Conservation (phyloP, 1,140 invertebrate species). For the Drosophila repleta region DNA sequence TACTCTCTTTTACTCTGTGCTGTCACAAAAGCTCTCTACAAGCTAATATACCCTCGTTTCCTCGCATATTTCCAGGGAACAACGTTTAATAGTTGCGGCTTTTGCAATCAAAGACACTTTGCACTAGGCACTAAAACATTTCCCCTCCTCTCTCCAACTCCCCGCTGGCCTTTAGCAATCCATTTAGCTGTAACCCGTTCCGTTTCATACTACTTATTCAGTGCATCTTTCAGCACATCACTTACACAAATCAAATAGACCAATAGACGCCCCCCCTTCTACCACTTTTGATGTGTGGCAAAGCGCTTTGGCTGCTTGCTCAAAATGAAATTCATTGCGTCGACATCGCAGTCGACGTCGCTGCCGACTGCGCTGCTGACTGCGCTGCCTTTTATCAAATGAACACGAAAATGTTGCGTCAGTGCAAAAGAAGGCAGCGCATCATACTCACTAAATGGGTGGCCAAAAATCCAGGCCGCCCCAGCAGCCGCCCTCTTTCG, state of each 20-base stretch:
- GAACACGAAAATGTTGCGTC: conserved; percentile 72
- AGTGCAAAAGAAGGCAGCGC: conserved; percentile 33
- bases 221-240: conserved; percentile 52
- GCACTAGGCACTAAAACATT: conserved; percentile 42
- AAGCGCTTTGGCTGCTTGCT: conserved; percentile 75
- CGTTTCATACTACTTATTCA: conserved; percentile 17
- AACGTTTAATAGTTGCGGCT: conserved; percentile 55
- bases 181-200: conserved; percentile 1
- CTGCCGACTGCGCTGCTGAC: conserved; percentile 11
- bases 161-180: not conserved
- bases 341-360: conserved; percentile 42
- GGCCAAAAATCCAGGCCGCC: conserved; percentile 17
- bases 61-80: not conserved
- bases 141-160: conserved; percentile 5
- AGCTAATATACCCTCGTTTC: not conserved
- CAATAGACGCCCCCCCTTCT: conserved; percentile 54
- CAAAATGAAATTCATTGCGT: conserved; percentile 78
- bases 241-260: conserved; percentile 76
- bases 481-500: conserved; percentile 38
- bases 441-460: conserved; percentile 8
- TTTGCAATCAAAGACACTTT: conserved; percentile 72
- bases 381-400: conserved; percentile 64
- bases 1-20: not conserved
- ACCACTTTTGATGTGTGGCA: conserved; percentile 26
- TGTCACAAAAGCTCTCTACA: not conserved